Evolutionary conservation across 1,140 invertebrate species (phyloP).

Genomic region (Drosophila bipectinata): DNA sequence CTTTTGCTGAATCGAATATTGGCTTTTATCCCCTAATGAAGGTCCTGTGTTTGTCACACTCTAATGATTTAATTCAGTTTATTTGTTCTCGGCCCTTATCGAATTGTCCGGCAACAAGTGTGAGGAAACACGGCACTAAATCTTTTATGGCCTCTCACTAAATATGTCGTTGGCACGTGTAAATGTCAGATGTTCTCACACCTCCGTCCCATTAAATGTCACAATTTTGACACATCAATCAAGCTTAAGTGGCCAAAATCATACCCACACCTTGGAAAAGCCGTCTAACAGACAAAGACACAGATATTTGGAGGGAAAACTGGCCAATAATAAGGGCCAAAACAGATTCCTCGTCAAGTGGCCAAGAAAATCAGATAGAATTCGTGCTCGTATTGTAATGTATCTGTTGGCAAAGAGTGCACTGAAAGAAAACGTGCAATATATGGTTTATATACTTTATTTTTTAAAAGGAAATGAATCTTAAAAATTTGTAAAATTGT

Average conservation of each 20-base stretch:
- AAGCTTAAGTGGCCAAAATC: slow-evolving; percentile 51
- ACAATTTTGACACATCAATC: slow-evolving; percentile 64
- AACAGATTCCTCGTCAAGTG: slow-evolving; percentile 36
- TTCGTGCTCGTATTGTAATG: slow-evolving; percentile 28
- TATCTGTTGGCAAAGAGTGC: slow-evolving; percentile 2
- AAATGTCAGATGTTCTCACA: slow-evolving; percentile 37
- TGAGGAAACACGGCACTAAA: slow-evolving; percentile 13
- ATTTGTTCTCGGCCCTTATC: slow-evolving; percentile 14
- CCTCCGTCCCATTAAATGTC: slow-evolving; percentile 15
- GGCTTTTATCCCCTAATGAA: slow-evolving; percentile 30
- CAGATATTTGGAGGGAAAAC: neutral
- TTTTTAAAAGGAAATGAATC: too few relatives aligned
- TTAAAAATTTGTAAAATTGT: too few relatives aligned
- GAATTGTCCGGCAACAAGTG: slow-evolving; percentile 35
- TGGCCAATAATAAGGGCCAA: slow-evolving; percentile 8
- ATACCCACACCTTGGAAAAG: neutral
- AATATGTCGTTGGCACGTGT: slow-evolving; percentile 25
- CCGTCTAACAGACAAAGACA: neutral
- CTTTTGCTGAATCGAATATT: slow-evolving; percentile 16
- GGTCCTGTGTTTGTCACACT: slow-evolving; percentile 39
- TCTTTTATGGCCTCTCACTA: slow-evolving; percentile 32
- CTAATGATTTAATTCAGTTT: slow-evolving; percentile 47
- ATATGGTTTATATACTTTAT: neutral
- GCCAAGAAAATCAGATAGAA: slow-evolving; percentile 55
- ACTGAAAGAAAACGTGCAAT: slow-evolving; percentile 1